phyloP scores from a whole-genome alignment of 2,888 invertebrate genomes.

The Nomada fucata region DNA sequence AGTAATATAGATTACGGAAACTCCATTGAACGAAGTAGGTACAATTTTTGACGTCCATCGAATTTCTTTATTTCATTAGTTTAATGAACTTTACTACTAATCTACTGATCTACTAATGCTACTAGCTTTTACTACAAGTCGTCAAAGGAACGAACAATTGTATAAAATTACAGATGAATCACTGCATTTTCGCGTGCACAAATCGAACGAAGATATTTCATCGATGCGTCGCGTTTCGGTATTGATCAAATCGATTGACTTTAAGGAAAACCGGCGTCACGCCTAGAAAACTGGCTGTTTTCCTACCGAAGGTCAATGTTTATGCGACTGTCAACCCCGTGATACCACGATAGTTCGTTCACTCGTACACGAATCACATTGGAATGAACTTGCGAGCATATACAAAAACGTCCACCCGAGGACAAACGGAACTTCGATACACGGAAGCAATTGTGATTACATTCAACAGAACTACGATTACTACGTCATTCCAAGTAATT shows the following conservation, averaged over 20 bases:
- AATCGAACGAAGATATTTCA: conserved; percentile 19
- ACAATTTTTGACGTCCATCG: too few relatives aligned
- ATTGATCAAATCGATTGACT: conserved; percentile 52
- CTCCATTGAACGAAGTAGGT: too few relatives aligned
- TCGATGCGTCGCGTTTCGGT: not conserved
- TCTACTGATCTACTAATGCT: too few relatives aligned
- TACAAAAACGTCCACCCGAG: not conserved
- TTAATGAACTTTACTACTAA: too few relatives aligned
- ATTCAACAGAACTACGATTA: not conserved
- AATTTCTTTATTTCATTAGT: too few relatives aligned
- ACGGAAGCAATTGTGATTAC: not conserved
- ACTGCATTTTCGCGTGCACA: not conserved
- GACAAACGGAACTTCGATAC: too few relatives aligned
- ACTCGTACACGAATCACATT: conserved; percentile 1
- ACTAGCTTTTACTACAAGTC: too few relatives aligned
- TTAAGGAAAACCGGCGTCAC: conserved; percentile 20
- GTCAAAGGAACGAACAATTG: too few relatives aligned
- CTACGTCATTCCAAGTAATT: not conserved
- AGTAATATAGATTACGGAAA: not conserved
- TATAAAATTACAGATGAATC: not conserved
- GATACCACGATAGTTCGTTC: conserved; percentile 44
- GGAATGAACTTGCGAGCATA: not conserved
- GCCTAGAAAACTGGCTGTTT: conserved; percentile 32
- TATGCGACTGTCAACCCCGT: conserved; percentile 49
- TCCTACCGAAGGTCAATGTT: conserved; percentile 49